phyloP scores from a whole-genome alignment of 2,797 vertebrate genomes.

The Sitta carolinensis region DNA sequence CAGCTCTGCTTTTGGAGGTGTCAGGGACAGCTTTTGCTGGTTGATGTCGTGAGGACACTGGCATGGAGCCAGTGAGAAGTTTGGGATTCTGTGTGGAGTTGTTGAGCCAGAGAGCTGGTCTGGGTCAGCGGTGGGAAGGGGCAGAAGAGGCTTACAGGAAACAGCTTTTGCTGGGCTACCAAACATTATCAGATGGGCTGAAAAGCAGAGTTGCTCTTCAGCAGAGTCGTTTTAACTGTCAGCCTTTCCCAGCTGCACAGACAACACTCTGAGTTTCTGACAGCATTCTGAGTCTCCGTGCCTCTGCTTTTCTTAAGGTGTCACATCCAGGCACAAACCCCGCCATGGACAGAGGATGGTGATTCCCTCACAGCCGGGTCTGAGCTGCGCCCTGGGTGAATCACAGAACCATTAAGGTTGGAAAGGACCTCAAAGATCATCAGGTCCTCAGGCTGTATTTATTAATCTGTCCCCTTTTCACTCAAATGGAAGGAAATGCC shows the following conservation, averaged over 20 bases:
- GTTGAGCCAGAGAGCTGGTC: neutral
- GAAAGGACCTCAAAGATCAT: neutral
- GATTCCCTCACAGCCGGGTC: accelerated
- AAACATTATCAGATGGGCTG: neutral
- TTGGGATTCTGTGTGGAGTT: neutral
- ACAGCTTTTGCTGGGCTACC: neutral
- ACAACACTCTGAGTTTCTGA: neutral
- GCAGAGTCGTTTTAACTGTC: neutral
- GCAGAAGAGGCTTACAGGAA: neutral
- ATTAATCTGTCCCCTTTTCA: neutral
- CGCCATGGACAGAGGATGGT: neutral
- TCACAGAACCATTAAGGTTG: neutral
- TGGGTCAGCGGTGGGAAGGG: accelerated
- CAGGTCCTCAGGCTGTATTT: neutral
- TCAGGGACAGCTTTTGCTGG: neutral
- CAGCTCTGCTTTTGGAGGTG: neutral
- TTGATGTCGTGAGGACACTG: neutral
- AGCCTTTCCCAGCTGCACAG: neutral
- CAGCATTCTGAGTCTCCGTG: neutral
- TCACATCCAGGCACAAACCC: neutral
- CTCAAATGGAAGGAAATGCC: neutral
- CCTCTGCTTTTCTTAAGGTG: neutral
- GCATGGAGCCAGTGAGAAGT: accelerated
- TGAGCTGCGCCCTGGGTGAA: neutral
- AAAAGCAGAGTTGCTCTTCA: neutral